Evolutionary conservation across 2,888 invertebrate genomes (phyloP), one percentile per base, ranked within the genome.

Genomic region (Sarcophaga subvicina): DNA sequence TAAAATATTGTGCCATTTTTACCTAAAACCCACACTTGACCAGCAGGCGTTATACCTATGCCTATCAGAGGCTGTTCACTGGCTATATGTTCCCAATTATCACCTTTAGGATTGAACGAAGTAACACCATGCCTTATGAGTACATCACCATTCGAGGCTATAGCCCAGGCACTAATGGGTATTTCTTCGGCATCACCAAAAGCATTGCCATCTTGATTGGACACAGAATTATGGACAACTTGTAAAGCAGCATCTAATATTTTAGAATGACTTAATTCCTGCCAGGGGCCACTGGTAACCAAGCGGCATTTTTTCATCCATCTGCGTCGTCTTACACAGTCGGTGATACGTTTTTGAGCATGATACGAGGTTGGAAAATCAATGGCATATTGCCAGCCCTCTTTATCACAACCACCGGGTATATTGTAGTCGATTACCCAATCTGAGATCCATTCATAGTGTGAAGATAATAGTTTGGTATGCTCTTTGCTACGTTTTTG

Each of bases 361-460:
- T 98, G 98, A 93, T 97, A 98, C 12, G 96, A 95, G 2, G 97
- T 96, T 1, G 98, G 98, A 91, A 98, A 98, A 93, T 98, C 98
- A 1, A 97, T 96, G 0, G 98, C 98, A 93, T 98, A 98, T 91
- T 98, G 98, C 98, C 98, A 98, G 3, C 98, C 98, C 89, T 98
- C 97, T 83, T 95, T 95, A 93, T 98, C 98, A 0, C 97, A 97
- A 3, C 98, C 98, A 2, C 98, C 98, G 0, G 97, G 96, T 11
- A 97, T 96, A 91, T 97, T 96, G 92, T 97, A 98, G 93, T 98
- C 98, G n/a, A 98, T 95, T 92, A 96, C 95, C 98, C 98, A 98
- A 92, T 98, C 98, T 0, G 97, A 96, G 20, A 93, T 91, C 98
- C 98, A 98, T 91, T 97, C 97, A 97, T 98, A 98, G 91, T 97